Percentiles rank a stretch among this genome's conserved stretches.
phyloP scores from a whole-genome alignment of 2,888 invertebrate species.

The Drosophila formosana region DNA sequence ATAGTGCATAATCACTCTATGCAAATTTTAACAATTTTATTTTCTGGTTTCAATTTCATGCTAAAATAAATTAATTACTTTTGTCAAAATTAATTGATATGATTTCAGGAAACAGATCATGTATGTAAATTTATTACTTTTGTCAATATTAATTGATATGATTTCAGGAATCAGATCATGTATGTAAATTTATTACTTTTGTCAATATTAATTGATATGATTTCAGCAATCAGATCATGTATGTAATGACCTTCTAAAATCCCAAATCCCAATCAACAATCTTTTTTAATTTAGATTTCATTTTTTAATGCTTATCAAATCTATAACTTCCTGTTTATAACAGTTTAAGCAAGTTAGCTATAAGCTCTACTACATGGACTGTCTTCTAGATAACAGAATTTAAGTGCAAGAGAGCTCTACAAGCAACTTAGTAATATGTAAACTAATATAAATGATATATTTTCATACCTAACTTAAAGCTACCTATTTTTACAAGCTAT shows the following conservation, averaged over 20 bases:
- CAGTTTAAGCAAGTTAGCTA: constrained; percentile 18
- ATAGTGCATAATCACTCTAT: not conserved
- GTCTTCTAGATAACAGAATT: constrained; percentile 81
- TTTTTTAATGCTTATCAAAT: constrained; percentile 1
- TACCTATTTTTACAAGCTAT: constrained; percentile 57
- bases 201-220: too few relatives aligned
- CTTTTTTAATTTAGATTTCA: not conserved
- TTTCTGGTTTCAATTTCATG: too few relatives aligned
- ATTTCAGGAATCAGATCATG: too few relatives aligned
- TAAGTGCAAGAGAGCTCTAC: constrained; percentile 56
- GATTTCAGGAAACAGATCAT: too few relatives aligned
- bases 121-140: too few relatives aligned
- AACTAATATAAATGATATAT: constrained; percentile 48
- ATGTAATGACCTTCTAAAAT: too few relatives aligned
- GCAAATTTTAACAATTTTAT: not conserved
- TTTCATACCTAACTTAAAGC: constrained; percentile 62
- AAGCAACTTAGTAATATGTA: constrained; percentile 11
- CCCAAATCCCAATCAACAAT: not conserved
- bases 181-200: too few relatives aligned
- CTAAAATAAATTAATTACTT: too few relatives aligned
- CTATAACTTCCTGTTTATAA: not conserved
- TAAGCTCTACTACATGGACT: constrained; percentile 78
- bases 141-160: too few relatives aligned
- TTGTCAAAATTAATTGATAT: too few relatives aligned
- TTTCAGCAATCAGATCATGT: too few relatives aligned